These are phyloP conservation scores for Climacteris rufus DNA, from an alignment of 2,113 vertebrate genomes.

Conservation along the genomic window DNA sequence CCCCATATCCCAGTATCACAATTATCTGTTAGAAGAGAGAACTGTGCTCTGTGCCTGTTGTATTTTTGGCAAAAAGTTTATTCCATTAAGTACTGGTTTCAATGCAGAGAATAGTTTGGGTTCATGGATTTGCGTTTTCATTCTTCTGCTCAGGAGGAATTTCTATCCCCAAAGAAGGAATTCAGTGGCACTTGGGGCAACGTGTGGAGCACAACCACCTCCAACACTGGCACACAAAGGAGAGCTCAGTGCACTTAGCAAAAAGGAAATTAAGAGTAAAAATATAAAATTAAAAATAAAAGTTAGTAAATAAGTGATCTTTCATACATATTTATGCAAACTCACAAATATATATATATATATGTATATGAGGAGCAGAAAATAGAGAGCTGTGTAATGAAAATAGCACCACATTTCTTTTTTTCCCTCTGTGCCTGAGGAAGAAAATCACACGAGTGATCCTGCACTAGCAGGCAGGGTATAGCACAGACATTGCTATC, in stretches of 20 bases:
- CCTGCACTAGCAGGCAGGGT: not conserved
- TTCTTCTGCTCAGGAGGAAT: not conserved
- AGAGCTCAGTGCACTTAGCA: not conserved
- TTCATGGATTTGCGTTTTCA: not conserved
- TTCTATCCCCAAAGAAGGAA: not conserved
- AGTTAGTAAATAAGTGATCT: not conserved
- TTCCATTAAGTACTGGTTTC: not conserved
- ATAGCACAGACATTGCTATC: not conserved
- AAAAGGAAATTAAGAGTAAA: not conserved
- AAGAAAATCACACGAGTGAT: not conserved
- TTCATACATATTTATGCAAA: rapidly evolving
- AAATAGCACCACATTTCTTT: not conserved
- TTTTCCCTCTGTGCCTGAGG: not conserved
- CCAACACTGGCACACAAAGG: not conserved
- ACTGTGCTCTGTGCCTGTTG: not conserved
- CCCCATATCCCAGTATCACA: not conserved
- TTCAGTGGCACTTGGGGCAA: rapidly evolving
- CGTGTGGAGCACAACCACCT: rapidly evolving
- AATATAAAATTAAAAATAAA: not conserved
- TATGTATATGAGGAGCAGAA: not conserved
- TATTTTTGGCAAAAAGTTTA: not conserved
- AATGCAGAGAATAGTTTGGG: not conserved
- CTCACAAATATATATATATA: rapidly evolving
- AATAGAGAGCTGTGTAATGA: not conserved
- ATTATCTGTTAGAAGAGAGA: not conserved